Evolutionary conservation across 2,888 invertebrate genomes (phyloP).

Genomic region (Morpho achilles): DNA sequence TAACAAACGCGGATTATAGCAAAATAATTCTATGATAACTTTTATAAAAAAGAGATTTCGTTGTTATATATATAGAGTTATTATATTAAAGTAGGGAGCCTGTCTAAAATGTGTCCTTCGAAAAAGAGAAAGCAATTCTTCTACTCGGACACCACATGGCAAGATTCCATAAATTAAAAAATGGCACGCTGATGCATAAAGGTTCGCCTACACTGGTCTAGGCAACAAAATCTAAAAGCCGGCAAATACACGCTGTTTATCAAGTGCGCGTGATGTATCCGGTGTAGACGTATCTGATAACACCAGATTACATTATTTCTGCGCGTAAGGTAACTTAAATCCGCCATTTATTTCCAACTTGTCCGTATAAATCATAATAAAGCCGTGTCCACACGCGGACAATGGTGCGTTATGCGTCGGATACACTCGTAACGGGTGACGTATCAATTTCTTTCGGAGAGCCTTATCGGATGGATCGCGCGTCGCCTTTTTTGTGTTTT

Average conservation of each 20-base stretch:
- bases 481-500: conserved; percentile 27
- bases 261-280: conserved; percentile 9
- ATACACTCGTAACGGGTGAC: conserved; percentile 37
- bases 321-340: conserved; percentile 24
- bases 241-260: not conserved
- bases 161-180: not conserved
- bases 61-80: too few species aligned
- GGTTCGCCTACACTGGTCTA: too few species aligned
- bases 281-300: conserved; percentile 15
- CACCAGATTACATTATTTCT: conserved; percentile 18
- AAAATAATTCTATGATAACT: too few species aligned
- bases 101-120: too few species aligned
- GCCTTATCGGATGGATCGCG: conserved; percentile 29
- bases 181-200: too few species aligned
- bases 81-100: too few species aligned
- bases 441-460: conserved; percentile 42
- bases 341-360: conserved; percentile 28
- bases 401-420: conserved; percentile 36
- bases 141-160: too few species aligned
- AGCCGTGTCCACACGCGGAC: conserved; percentile 33
- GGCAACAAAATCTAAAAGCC: too few species aligned
- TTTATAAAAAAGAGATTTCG: too few species aligned
- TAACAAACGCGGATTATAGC: too few species aligned
- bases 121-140: too few species aligned
- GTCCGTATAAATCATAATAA: conserved; percentile 36